Evolutionary conservation across 1,140 invertebrate genomes (phyloP), one percentile per base, ranked within the genome.

Genomic region (Macrotrachela quadricornifera): DNA sequence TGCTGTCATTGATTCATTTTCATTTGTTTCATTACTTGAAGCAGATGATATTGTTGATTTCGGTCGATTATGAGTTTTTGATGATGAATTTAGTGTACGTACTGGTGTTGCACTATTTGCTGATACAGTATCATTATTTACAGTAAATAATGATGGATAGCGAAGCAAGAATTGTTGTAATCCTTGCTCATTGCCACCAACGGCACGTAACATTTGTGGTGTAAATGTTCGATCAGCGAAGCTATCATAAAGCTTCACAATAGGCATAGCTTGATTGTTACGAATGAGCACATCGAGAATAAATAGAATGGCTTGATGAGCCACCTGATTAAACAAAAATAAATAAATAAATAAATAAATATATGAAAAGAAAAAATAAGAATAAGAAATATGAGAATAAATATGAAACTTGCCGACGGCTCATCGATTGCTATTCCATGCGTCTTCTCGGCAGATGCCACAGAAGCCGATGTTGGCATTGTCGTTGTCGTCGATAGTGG

Each of bases 291-390:
- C 64, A 57, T 71, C 70, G 49, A 71, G 55, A 57, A 71, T 71
- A 59, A 69, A 70, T 59, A 71, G 59, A 66, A 71, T 71, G 40
- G 66, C 69, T 52, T 70, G 67, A 58, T 71, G 69, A 44, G 64
- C 64, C 17, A 55, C 49, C 21, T 30, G 21, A 30, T 30, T 30
- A 30, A 30, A 30, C 3, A 30, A 30, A 30, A 30, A 30, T 30
- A 30, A 30, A 30, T 8, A 30, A 30, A 30, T 30, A 30, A 30
- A 30, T 30, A 30, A 2, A 30, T 30, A 30, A 8, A 30, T 30
- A 30, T 2, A 30, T 30, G 8, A 30, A 30, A 30, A 30, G 21
- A 30, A 30, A 30, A 30, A 30, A 8, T 4, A 4, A 8, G 21
- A 30, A n/a, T n/a, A n/a, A 30, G 21, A 30, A 30, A 30, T 4